Base-by-base conservation (phyloP, 2,888 invertebrate genomes). In the Listrodromus nycthemerus region DNA sequence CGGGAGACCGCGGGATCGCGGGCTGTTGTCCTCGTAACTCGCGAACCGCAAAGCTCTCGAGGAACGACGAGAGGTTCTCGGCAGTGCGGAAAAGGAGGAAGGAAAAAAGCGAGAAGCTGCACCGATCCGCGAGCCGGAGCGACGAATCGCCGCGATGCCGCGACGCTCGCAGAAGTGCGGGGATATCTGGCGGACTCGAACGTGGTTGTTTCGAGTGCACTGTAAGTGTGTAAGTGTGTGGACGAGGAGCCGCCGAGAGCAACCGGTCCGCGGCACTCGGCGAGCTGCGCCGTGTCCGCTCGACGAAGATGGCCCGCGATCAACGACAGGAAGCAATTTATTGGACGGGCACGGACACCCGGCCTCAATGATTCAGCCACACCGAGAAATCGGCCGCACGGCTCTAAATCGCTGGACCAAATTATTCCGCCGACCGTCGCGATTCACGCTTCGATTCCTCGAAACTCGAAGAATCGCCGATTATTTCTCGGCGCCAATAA, bases 301-400 rank as follows among this genome's bases (percentile, higher is more conserved):
- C 87, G 87, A 85, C 86, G 86, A 86, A 84, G 87, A 86, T 87
- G 87, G 86, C 86, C 87, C 84, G 87, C 87, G 87, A 87, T 89
- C 41, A 87, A 86, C 87, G 89, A 88, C 89, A 89, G 90, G 90
- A 90, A 90, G 89, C 89, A 90, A 89, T 90, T 90, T 90, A 90
- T 90, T 89, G 89, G 88, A 88, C 85, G 87, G 87, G 88, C 88
- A 87, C 83, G 84, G 86, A 61, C 61, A 30, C 61, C 33, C 61
- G 30, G 33, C 74, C 45, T 83, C 86, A 87, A 85, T 86, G 85
- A 86, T 86, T 87, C 86, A 83, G 84, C 80, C 79, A 84, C 85
- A 82, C 85, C 86, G 87, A 86, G 85, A 82, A 87, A 86, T 87
- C 85, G 87, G 82, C 24, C 41, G 13, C 16, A 83, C 76, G 86